phyloP scores from a whole-genome alignment of 1,140 invertebrate genomes.

The Aphis craccivora region DNA sequence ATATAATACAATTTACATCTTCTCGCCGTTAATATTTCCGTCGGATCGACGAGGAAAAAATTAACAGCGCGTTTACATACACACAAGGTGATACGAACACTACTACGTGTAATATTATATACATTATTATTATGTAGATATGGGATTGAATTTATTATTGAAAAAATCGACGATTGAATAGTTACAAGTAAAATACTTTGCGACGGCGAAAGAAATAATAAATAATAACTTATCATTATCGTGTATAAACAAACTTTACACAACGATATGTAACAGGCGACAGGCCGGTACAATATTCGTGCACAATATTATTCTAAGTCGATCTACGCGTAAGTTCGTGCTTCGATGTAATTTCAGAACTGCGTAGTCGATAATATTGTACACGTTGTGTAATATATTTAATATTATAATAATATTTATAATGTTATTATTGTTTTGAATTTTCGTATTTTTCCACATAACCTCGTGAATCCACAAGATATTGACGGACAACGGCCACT shows the following conservation, averaged over 20 bases:
- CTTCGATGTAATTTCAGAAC: background rate
- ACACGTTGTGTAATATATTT: background rate
- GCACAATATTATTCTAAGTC: background rate
- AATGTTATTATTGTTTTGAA: background rate
- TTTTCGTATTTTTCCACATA: background rate
- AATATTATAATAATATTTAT: background rate
- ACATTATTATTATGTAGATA: background rate
- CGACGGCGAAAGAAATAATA: background rate
- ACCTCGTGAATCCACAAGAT: background rate
- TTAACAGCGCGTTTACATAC: background rate
- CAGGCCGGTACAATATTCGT: background rate
- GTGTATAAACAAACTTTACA: background rate
- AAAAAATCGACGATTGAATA: background rate
- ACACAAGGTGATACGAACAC: background rate
- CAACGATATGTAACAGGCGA: background rate
- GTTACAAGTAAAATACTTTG: background rate
- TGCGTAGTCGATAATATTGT: background rate
- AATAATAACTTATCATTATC: too few species aligned
- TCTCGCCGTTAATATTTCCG: background rate
- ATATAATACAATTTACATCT: constrained; percentile 9
- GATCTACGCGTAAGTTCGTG: background rate
- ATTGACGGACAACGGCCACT: background rate
- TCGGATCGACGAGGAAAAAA: background rate
- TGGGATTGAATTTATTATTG: background rate
- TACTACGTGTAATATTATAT: background rate